Evolutionary conservation across 2,888 invertebrate genomes (phyloP), one percentile per base, ranked within the genome.

Genomic region (Xanthorhoe designata): DNA sequence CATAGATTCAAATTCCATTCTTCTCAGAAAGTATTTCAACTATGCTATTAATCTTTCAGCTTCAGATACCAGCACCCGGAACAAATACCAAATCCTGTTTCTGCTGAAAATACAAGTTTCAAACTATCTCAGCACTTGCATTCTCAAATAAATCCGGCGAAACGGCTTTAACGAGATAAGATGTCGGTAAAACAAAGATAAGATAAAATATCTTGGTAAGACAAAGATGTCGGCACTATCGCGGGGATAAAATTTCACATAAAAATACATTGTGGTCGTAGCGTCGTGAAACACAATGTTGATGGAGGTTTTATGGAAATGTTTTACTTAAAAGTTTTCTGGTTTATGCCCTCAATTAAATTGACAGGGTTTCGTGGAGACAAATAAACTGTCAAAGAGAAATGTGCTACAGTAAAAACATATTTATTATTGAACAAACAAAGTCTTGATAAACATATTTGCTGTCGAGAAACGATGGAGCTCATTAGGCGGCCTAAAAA

Each of bases 241-340:
- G 49, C 56, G 10, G 35, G 10, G 55, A 65, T 65, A 61, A 60
- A 66, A 38, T 61, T 57, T 55, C 61, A 52, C 63, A 61, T 71
- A 66, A 69, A 65, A 69, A 69, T 67, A 71, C 67, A 71, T 61
- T 69, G 64, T 38, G 45, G 55, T n/a, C n/a, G n/a, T 59, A 47
- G 17, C 9, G 55, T 53, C 53, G 50, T 66, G 60, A 62, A 60
- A 52, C 32, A 58, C 68, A 56, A 65, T 58, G 64, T 66, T 62
- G 54, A 38, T 49, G 47, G 32, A 32, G 32, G 19, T 45, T 61
- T 53, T 58, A 54, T 56, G 51, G 45, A 51, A 54, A 54, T 54
- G 18, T 49, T 55, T 38, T 38, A 32, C 15, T 51, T 38, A 9
- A 35, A 50, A 49, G 54, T 61, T 55, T 55, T 56, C 35, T 4